Base-by-base conservation (phyloP, 2,113 vertebrate species). In the Ramphastos sulfuratus region DNA sequence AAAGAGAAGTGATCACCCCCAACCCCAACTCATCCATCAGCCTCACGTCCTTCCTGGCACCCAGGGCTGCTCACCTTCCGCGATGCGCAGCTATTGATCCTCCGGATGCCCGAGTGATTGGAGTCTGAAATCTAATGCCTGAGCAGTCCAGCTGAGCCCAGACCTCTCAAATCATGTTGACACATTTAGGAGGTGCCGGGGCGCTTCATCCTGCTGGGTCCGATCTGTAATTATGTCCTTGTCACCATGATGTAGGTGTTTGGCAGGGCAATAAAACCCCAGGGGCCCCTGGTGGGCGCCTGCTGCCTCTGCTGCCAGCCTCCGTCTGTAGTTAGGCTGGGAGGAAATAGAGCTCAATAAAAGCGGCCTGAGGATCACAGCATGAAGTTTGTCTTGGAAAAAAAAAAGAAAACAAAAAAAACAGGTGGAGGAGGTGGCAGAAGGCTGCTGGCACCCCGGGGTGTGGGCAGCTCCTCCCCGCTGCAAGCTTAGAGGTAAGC, bases 121-220 rank as follows among this genome's bases (percentile, higher is more conserved):
- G 91, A 96, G 86, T 88, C 93, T 69, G n/a, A 92, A 94, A 95
- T 82, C 92, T 91, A 85, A 85, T n/a, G 92, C 91, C 85, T 60
- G 91, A 80, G 87, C 94, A 96, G 95, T 14, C 93, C 95, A 86
- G 88, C 66, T 25, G 9, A 96, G 76, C 93, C 94, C 94, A 96
- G 96, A 92, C 91, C 96, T 95, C 95, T 97, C 96, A 97, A 97
- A 97, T 97, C 96, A 97, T 86, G 82, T 75, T 97, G 97, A 97
- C 96, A 96, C 3, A 21, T 97, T 97, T 96, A 97, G 93, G 94
- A 97, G 95, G 94, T 88, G 70, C 96, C 6, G 31, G 31, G 84
- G 91, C 17, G 84, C 95, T 97, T 96, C 96, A 93, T 97, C 96
- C 94, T 96, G 73, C 77, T 72, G 16, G 42, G 46, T 93, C 96